A percentile compares a stretch with the other conserved stretches of the same genome.
Conservation (phyloP, 2,888 invertebrate species). For the Stenodema calcarata region DNA sequence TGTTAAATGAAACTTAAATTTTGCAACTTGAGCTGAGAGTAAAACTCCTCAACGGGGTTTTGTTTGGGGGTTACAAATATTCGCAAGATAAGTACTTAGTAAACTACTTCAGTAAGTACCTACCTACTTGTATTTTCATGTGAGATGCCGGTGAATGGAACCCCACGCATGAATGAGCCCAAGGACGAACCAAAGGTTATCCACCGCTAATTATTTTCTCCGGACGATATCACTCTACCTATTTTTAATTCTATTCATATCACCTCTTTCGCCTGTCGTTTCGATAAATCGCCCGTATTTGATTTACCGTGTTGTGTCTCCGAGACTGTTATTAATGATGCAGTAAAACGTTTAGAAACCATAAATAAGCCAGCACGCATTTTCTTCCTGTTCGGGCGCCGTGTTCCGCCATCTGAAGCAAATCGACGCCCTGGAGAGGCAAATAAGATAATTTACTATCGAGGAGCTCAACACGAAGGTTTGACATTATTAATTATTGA, state of each 20-base stretch:
- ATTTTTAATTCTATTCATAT: neutral
- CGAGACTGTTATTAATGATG: neutral
- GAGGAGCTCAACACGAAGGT: neutral
- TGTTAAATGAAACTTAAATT: too few relatives aligned
- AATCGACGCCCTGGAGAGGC: neutral
- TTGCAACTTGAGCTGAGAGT: too few relatives aligned
- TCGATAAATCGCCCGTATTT: neutral
- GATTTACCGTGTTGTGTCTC: neutral
- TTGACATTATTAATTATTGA: too few relatives aligned
- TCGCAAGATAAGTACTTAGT: too few relatives aligned
- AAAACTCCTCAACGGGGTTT: too few relatives aligned
- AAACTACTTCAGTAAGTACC: too few relatives aligned
- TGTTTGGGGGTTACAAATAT: too few relatives aligned
- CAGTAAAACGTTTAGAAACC: neutral
- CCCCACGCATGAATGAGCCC: neutral
- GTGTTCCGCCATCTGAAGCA: neutral
- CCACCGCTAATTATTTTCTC: conserved; percentile 6
- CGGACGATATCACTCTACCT: neutral
- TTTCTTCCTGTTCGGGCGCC: neutral
- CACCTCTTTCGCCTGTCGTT: neutral
- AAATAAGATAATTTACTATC: neutral
- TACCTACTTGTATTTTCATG: too few relatives aligned
- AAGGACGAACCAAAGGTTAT: neutral
- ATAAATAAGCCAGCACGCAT: neutral
- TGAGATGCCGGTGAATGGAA: neutral